Evolutionary conservation across 2,797 vertebrate genomes (phyloP).

Genomic region (Falco naumanni): DNA sequence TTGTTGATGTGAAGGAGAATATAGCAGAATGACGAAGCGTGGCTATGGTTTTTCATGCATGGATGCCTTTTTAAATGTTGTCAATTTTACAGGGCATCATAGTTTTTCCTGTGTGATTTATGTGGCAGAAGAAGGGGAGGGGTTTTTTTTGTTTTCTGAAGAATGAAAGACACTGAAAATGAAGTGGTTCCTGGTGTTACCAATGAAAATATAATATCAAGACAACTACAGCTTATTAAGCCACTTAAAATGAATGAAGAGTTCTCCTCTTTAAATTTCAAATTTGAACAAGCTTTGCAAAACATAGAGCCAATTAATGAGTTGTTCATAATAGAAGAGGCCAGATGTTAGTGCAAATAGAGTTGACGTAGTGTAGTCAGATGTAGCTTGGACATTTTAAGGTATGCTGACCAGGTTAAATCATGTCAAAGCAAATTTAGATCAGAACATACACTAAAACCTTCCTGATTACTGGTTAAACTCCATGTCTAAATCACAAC

Average conservation of each 20-base stretch:
- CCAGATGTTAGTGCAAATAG: not conserved
- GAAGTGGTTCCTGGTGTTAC: not conserved
- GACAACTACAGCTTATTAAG: not conserved
- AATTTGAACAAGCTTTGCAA: not conserved
- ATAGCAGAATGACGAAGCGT: not conserved
- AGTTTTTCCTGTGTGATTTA: not conserved
- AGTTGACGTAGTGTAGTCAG: not conserved
- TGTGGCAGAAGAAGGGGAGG: not conserved
- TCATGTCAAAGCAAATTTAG: conserved; percentile 17
- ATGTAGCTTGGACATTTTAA: not conserved
- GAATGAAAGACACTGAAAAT: not conserved
- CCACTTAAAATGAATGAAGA: not conserved
- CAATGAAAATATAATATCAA: not conserved
- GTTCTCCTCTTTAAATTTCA: not conserved
- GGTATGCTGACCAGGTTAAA: not conserved
- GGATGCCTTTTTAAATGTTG: not conserved
- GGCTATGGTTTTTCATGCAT: not conserved
- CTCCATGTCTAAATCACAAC: not conserved
- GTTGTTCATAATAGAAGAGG: not conserved
- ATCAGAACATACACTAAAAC: not conserved
- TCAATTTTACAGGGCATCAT: not conserved
- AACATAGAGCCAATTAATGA: not conserved
- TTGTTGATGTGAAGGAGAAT: not conserved
- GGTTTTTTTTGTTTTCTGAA: not conserved
- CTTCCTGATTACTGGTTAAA: not conserved